These are phyloP conservation scores for Tetrao urogallus DNA, from an alignment of 2,113 vertebrate genomes.

Conservation along the genomic window DNA sequence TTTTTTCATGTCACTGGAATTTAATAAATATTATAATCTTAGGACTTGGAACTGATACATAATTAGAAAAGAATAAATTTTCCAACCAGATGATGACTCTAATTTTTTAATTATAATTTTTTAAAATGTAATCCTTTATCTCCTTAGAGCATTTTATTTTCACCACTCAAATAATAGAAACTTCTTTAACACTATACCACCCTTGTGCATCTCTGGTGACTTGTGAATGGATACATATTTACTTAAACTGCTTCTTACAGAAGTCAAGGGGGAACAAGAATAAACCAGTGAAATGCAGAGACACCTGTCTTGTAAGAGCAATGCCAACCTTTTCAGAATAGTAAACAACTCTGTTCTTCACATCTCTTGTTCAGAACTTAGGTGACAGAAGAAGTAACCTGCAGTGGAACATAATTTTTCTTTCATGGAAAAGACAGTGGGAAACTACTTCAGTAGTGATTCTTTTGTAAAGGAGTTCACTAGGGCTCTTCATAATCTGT, in stretches of 20 bases:
- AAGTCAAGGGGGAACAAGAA: background rate
- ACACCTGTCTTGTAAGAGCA: background rate
- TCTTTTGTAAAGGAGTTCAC: background rate
- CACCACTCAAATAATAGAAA: background rate
- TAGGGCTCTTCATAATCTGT: background rate
- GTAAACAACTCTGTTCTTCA: background rate
- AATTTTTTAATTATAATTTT: background rate
- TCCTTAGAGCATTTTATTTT: background rate
- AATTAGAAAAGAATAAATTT: background rate
- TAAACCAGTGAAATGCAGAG: background rate
- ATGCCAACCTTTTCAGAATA: background rate
- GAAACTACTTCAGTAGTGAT: background rate
- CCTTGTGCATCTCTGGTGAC: background rate
- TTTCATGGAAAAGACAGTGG: background rate
- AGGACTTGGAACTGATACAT: background rate
- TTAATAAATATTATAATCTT: background rate
- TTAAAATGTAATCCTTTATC: background rate
- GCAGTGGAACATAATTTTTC: background rate
- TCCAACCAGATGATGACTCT: background rate
- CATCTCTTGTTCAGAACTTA: background rate
- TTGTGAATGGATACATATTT: background rate
- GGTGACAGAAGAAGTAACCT: background rate
- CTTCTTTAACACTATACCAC: background rate
- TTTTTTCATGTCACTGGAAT: background rate
- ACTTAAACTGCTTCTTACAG: background rate